Evolutionary conservation across 2,797 vertebrate species (phyloP).

Genomic region (Erpetoichthys calabaricus): DNA sequence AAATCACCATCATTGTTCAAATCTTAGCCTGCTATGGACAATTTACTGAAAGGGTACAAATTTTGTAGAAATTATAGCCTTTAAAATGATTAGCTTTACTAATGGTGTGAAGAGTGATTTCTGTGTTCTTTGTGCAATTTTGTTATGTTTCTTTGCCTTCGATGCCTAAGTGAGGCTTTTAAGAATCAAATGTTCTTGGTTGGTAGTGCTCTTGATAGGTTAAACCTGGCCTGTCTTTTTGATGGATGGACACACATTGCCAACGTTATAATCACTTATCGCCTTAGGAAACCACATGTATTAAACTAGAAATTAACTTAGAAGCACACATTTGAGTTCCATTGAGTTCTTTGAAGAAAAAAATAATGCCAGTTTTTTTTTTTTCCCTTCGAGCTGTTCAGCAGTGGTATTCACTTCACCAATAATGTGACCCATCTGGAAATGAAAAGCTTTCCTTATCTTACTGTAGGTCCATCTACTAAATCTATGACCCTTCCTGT

Average conservation of each 20-base stretch:
- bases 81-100: background rate
- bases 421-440: no score
- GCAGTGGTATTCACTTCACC: no score
- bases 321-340: background rate
- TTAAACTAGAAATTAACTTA: slow-evolving; percentile 9
- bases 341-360: no score
- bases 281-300: slow-evolving; percentile 1
- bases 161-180: background rate
- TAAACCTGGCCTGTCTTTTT: slow-evolving; percentile 6
- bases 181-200: slow-evolving; percentile 4
- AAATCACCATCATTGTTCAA: no score
- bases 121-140: background rate
- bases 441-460: no score
- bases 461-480: no score
- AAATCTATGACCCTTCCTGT: no score
- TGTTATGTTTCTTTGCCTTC: background rate
- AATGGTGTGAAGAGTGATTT: slow-evolving; percentile 1
- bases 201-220: background rate
- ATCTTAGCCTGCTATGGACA: no score
- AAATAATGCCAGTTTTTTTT: no score
- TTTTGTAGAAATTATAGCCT: no score
- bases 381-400: no score
- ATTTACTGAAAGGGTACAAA: no score
- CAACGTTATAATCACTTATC: background rate
- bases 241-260: background rate